These are phyloP conservation scores for Acanthaster planci DNA, from an alignment of 35 echinoderm and acorn worm genomes.

Conservation along the genomic window DNA sequence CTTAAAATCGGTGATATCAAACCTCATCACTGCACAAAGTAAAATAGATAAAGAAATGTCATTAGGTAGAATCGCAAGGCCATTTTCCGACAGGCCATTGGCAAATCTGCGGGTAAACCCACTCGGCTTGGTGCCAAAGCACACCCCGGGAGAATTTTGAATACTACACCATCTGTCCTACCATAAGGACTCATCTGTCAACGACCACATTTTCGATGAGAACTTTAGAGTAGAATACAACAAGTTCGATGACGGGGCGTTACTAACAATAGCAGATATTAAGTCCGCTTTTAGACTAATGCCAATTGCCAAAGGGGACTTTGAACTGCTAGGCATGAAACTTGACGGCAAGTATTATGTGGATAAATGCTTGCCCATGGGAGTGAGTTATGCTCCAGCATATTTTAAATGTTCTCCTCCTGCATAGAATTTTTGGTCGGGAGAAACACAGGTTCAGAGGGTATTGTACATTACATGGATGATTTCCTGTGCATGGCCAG, in stretches of 20 bases:
- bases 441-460: neutral
- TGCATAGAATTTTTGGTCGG: neutral
- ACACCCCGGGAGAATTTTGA: neutral
- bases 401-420: slow-evolving; percentile 12
- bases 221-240: slow-evolving; percentile 4
- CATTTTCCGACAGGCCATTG: neutral
- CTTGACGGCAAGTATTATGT: slow-evolving; percentile 33
- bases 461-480: slow-evolving; percentile 39
- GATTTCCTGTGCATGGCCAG: slow-evolving; percentile 20
- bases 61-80: slow-evolving; percentile 2
- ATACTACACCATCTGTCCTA: slow-evolving; percentile 41
- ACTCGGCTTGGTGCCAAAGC: slow-evolving; percentile 38
- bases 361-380: slow-evolving; percentile 37
- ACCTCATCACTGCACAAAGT: neutral
- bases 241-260: slow-evolving; percentile 25
- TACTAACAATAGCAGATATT: slow-evolving; percentile 38
- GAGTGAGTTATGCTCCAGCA: slow-evolving; percentile 13
- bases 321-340: slow-evolving; percentile 29
- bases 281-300: slow-evolving; percentile 38
- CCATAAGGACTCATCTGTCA: slow-evolving; percentile 26
- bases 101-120: neutral
- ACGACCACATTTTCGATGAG: slow-evolving; percentile 17
- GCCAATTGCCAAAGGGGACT: slow-evolving; percentile 17
- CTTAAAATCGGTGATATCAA: neutral
- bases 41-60: neutral